phyloP scores from a whole-genome alignment of 2,888 invertebrate species.

The Thumatha senex region DNA sequence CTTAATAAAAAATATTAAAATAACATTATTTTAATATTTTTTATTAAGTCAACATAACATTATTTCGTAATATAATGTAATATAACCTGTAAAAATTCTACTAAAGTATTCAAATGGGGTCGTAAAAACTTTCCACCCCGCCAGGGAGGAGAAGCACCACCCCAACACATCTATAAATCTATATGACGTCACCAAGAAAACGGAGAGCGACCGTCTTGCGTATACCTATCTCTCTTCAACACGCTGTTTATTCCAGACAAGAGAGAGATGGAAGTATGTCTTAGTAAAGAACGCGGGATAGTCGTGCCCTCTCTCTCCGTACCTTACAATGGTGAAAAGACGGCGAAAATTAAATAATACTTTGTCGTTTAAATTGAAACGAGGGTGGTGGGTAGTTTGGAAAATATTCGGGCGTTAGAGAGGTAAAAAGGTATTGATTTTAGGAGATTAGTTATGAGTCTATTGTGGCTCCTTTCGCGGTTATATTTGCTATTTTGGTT shows the following conservation, averaged over 20 bases:
- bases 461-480: constrained; percentile 46
- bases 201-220: constrained; percentile 69
- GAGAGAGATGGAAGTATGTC: constrained; percentile 61
- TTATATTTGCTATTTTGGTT: constrained; percentile 17
- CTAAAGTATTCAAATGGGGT: constrained; percentile 64
- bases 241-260: constrained; percentile 40
- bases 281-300: constrained; percentile 61
- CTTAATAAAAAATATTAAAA: too few species aligned
- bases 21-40: too few species aligned
- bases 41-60: too few species aligned
- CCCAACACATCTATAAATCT: constrained; percentile 77
- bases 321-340: constrained; percentile 81
- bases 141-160: constrained; percentile 47
- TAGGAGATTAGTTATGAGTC: constrained; percentile 64
- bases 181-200: constrained; percentile 82
- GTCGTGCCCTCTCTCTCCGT: constrained; percentile 57
- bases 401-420: constrained; percentile 73
- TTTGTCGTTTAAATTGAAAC: constrained; percentile 81
- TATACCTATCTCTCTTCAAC: constrained; percentile 63
- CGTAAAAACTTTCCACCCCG: constrained; percentile 69
- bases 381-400: constrained; percentile 64
- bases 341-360: constrained; percentile 82
- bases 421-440: constrained; percentile 82
- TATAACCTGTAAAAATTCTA: constrained; percentile 35
- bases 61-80: too few species aligned